Percentiles rank a stretch among this genome's conserved stretches.
Conservation (phyloP, 30 jellyfish, hydroid and myxozoan genomes). For the Cassiopea xamachana region DNA sequence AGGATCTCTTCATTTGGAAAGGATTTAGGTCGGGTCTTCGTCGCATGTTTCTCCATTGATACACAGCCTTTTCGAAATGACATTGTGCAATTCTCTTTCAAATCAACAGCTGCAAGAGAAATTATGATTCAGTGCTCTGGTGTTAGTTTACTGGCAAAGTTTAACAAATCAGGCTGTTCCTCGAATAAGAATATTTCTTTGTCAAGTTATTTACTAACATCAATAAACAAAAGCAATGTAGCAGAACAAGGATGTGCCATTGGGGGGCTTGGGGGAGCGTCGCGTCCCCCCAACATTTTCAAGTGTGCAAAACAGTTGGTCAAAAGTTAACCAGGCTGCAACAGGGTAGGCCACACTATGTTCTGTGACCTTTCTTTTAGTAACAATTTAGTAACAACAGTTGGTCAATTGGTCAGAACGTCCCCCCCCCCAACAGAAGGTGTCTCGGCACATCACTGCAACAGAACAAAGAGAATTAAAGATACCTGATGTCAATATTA, state of each 20-base stretch:
- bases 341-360: too few species aligned
- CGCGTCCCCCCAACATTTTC: too few species aligned
- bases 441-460: too few species aligned
- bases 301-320: too few species aligned
- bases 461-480: too few species aligned
- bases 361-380: too few species aligned
- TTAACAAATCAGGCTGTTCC: not conserved
- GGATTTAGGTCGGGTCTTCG: constrained; percentile 59
- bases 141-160: not conserved
- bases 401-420: too few species aligned
- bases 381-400: too few species aligned
- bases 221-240: not conserved
- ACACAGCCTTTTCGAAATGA: not conserved
- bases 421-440: too few species aligned
- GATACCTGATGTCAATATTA: too few species aligned
- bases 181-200: not conserved
- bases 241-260: not conserved
- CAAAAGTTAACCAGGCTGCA: too few species aligned
- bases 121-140: not conserved
- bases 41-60: constrained; percentile 1
- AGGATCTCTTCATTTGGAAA: constrained; percentile 54
- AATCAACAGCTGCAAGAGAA: constrained; percentile 1
- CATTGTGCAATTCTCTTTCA: not conserved
- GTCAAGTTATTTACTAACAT: not conserved
- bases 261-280: too few species aligned